These are phyloP conservation scores for Sebastes fasciatus DNA, from an alignment of 2,113 vertebrate genomes.

Conservation along the genomic window DNA sequence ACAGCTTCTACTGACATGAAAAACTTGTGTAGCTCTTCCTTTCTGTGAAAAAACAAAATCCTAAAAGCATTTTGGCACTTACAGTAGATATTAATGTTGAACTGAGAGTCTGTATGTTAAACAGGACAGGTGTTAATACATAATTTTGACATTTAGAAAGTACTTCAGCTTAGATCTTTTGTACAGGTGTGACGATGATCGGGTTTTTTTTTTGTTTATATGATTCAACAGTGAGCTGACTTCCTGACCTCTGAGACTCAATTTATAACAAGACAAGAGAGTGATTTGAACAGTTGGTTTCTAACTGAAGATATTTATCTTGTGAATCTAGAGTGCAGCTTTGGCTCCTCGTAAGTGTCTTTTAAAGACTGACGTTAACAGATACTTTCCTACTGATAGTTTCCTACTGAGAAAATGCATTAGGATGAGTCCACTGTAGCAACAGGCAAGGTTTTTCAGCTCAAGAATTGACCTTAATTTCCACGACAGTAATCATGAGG, in stretches of 20 bases:
- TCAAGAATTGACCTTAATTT: background rate
- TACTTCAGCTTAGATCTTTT: background rate
- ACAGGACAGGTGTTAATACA: background rate
- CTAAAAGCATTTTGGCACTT: slow-evolving; percentile 40
- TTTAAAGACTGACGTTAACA: background rate
- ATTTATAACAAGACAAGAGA: background rate
- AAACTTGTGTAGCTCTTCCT: slow-evolving; percentile 8
- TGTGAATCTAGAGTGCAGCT: slow-evolving; percentile 10
- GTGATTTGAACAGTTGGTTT: background rate
- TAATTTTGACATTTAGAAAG: slow-evolving; percentile 7
- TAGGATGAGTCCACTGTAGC: background rate
- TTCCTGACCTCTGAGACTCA: background rate
- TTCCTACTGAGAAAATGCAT: background rate
- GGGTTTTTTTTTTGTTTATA: background rate
- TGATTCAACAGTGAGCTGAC: background rate
- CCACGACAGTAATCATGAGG: background rate
- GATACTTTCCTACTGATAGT: background rate
- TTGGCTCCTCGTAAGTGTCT: background rate
- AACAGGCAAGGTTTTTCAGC: background rate
- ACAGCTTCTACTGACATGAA: slow-evolving; percentile 28
- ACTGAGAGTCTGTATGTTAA: slow-evolving; percentile 1
- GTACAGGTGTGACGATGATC: background rate
- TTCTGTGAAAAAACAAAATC: slow-evolving; percentile 12
- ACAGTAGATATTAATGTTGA: slow-evolving; percentile 2
- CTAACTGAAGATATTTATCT: slow-evolving; percentile 4